phyloP scores from a whole-genome alignment of 2,113 vertebrate species.

The Antechinus stuartii region DNA sequence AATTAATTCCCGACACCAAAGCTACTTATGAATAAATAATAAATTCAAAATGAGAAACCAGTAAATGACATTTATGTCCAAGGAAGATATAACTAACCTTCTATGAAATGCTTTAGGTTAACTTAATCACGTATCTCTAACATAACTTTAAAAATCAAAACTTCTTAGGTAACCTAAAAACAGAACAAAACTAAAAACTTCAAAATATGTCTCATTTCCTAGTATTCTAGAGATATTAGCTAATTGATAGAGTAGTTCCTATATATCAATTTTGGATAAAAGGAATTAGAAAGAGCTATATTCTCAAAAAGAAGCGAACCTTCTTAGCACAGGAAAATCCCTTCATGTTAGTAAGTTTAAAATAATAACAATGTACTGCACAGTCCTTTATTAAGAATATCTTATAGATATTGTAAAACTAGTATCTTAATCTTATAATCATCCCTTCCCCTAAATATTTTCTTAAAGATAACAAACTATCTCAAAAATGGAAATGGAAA shows the following conservation, averaged over 20 bases:
- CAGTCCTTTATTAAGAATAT: not conserved
- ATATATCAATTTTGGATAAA: not conserved
- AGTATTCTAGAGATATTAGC: not conserved
- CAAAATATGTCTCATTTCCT: conserved; percentile 10
- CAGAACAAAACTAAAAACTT: not conserved
- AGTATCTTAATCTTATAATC: not conserved
- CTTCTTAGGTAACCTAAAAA: not conserved
- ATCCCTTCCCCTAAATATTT: too few relatives aligned
- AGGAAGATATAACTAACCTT: not conserved
- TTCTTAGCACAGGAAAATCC: conserved; percentile 6
- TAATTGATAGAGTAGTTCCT: not conserved
- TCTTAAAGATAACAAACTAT: too few relatives aligned
- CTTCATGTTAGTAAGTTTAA: not conserved
- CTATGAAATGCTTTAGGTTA: too few relatives aligned
- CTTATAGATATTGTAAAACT: not conserved
- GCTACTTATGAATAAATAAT: not conserved
- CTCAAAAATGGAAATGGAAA: not conserved
- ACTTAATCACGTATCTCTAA: not conserved
- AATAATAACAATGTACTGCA: not conserved
- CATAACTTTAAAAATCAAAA: not conserved
- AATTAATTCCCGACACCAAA: not conserved
- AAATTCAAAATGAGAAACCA: not conserved
- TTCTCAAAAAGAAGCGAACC: conserved; percentile 26
- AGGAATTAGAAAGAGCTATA: not conserved
- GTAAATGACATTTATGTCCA: not conserved